Evolutionary conservation across 2,888 invertebrate species (phyloP), one percentile per base, ranked within the genome.

Genomic region (Eurytoma californica): DNA sequence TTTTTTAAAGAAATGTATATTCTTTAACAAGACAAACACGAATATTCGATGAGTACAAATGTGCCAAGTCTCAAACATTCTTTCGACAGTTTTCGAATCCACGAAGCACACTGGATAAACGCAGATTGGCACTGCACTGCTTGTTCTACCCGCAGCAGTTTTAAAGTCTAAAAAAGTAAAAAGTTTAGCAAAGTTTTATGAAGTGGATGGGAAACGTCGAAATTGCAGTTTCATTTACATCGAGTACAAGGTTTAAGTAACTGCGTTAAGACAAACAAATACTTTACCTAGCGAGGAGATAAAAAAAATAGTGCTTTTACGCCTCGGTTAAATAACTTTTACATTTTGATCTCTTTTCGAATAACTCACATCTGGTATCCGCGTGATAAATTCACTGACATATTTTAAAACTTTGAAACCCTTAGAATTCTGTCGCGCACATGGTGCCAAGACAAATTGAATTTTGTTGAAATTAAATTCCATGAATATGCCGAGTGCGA

Each of bases 111-210:
- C 91, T 94, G 81, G 96, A 96, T 87, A 95, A 95, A 85, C 95
- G 96, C 87, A 96, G 93, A 94, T 96, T 82, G 97, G 97, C n/a
- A 97, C 97, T 90, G 96, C 97, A 4, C 96, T 97, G 0, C 97
- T 96, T 0, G 96, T 96, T 0, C 96, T 96, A 0, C 91, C 97
- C 85, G 95, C 95, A 14, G 92, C 92, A 69, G 95, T 95, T 0
- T 90, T 97, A 70, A 96, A 96, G 0, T 90, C 92, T 82, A 95
- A 96, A 91, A 96, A 77, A 91, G 91, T 82, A 94, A 93, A 87
- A 82, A 80, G 24, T 72, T 79, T n/a, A 65, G 51, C 53, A 39
- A 39, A 24, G 39, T 53, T 82, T 7, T 80, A 72, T 55, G 73
- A 82, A 58, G 24, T 51, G 4, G 24, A 18, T 63, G 28, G 28